Evolutionary conservation across 2,797 vertebrate species (phyloP).

Genomic region (Hylomyscus alleni): DNA sequence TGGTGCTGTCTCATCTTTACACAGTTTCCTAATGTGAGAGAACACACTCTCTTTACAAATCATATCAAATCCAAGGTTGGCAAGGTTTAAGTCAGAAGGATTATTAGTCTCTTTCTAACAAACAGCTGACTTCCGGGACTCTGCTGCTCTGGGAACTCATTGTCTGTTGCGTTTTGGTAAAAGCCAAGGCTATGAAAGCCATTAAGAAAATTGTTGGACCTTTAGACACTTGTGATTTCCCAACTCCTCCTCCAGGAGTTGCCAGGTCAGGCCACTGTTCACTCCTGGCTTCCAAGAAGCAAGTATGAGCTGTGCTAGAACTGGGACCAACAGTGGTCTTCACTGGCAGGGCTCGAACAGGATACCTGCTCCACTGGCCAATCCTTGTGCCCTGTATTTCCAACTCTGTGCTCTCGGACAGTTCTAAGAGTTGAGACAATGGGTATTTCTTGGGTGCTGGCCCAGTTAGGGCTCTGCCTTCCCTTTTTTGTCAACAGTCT

Average conservation of each 20-base stretch:
- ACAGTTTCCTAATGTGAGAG: background rate
- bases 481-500: too few species aligned
- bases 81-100: slow-evolving; percentile 50
- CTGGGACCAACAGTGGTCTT: background rate
- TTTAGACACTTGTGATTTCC: background rate
- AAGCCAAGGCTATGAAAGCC: accelerated
- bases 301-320: accelerated
- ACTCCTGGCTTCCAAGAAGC: background rate
- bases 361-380: accelerated
- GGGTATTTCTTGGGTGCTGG: background rate
- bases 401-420: accelerated
- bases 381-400: accelerated
- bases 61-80: slow-evolving; percentile 70
- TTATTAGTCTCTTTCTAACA: slow-evolving; percentile 78
- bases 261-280: accelerated
- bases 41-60: slow-evolving; percentile 62
- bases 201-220: accelerated
- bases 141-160: accelerated
- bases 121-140: background rate
- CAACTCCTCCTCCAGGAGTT: background rate
- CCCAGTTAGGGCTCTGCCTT: background rate
- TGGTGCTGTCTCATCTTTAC: accelerated
- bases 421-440: too few species aligned
- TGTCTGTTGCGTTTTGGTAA: accelerated
- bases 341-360: accelerated